These are phyloP conservation scores for Baryphthengus martii DNA, from an alignment of 2,113 vertebrate species.

Conservation along the genomic window DNA sequence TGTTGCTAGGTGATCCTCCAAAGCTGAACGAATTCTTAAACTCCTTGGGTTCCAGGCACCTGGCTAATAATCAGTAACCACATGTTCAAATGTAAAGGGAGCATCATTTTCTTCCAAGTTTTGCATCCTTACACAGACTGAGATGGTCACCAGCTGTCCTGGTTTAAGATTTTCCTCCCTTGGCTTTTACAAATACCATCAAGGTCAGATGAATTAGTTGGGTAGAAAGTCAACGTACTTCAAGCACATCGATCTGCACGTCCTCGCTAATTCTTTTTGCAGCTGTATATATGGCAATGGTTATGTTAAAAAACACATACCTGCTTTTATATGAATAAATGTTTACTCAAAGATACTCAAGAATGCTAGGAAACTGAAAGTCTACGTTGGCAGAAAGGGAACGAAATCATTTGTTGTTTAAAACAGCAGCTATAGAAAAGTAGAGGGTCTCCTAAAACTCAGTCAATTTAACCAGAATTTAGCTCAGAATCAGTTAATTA, in stretches of 20 bases:
- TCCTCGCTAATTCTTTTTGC: background rate
- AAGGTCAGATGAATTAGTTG: background rate
- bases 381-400: background rate
- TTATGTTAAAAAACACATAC: background rate
- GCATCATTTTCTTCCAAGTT: background rate
- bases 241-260: background rate
- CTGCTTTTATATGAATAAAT: background rate
- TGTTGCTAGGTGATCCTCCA: slow-evolving; percentile 43
- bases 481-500: background rate
- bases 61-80: background rate
- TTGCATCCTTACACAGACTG: background rate
- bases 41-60: background rate
- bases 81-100: background rate
- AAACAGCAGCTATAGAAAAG: background rate
- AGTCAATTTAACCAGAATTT: background rate
- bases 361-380: background rate
- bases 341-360: background rate
- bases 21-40: slow-evolving; percentile 27
- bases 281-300: background rate
- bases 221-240: background rate
- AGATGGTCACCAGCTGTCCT: background rate
- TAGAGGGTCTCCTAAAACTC: background rate
- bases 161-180: background rate
- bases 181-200: background rate
- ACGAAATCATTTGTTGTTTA: background rate